Percentiles rank a stretch among this genome's conserved stretches.
These are phyloP conservation scores for Platerodrilus igneus DNA, from an alignment of 2,888 invertebrate species.

Conservation along the genomic window DNA sequence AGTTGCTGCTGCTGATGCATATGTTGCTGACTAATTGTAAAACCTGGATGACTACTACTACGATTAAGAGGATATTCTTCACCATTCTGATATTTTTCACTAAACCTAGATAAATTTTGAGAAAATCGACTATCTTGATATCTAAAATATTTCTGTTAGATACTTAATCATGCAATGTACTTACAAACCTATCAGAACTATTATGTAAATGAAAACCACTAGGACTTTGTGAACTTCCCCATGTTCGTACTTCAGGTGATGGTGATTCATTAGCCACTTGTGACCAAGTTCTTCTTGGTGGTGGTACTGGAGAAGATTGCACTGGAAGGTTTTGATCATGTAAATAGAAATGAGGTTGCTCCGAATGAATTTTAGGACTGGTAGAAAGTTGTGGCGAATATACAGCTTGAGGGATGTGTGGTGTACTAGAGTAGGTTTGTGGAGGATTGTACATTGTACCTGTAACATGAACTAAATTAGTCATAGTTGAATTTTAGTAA, in stretches of 20 bases:
- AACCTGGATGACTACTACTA: slow-evolving; percentile 55
- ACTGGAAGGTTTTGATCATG: slow-evolving; percentile 59
- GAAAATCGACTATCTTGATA: slow-evolving; percentile 36
- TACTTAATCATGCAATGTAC: not conserved
- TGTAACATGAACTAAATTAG: slow-evolving; percentile 9
- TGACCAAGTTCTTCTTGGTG: slow-evolving; percentile 65
- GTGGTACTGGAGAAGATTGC: slow-evolving; percentile 48
- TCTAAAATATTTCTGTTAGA: slow-evolving; percentile 11
- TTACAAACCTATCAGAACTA: slow-evolving; percentile 38
- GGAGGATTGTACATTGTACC: slow-evolving; percentile 36
- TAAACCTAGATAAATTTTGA: slow-evolving; percentile 14
- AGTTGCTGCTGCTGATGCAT: slow-evolving; percentile 51
- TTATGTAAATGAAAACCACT: slow-evolving; percentile 66
- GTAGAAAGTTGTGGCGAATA: slow-evolving; percentile 49
- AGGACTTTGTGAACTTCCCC: slow-evolving; percentile 42
- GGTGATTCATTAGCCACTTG: slow-evolving; percentile 48
- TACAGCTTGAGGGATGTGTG: slow-evolving; percentile 53
- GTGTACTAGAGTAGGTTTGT: slow-evolving; percentile 46
- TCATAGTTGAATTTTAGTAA: not conserved
- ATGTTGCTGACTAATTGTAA: slow-evolving; percentile 53
- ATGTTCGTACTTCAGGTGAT: slow-evolving; percentile 42
- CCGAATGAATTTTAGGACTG: slow-evolving; percentile 30
- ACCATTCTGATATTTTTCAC: slow-evolving; percentile 59
- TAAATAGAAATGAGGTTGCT: slow-evolving; percentile 67
- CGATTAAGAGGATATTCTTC: slow-evolving; percentile 55